These are phyloP conservation scores for Heterotis niloticus DNA, from an alignment of 2,113 vertebrate species.

Conservation along the genomic window DNA sequence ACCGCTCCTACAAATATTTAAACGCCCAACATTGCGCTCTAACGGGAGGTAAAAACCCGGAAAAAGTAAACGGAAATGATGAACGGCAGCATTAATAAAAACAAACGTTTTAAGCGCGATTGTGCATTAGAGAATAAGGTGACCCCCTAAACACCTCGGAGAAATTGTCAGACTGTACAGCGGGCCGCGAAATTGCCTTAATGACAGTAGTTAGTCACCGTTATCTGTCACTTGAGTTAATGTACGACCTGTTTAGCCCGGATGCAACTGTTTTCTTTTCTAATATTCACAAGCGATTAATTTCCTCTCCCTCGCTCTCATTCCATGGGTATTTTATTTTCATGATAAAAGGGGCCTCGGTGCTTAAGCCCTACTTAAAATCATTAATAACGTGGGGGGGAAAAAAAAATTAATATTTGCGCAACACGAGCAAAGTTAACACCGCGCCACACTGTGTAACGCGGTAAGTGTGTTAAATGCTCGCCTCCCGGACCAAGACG, in stretches of 20 bases:
- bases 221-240: slow-evolving; percentile 1
- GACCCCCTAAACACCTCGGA: slow-evolving; percentile 17
- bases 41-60: not conserved
- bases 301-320: not conserved
- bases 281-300: slow-evolving; percentile 12
- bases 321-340: not conserved
- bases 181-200: not conserved
- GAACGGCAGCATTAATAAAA: slow-evolving; percentile 18
- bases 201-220: slow-evolving; percentile 14
- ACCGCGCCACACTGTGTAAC: not conserved
- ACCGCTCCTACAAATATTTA: slow-evolving; percentile 4
- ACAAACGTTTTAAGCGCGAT: slow-evolving; percentile 17
- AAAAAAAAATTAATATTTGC: slow-evolving; percentile 1
- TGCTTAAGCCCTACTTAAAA: not conserved
- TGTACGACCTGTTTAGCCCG: not conserved
- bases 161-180: not conserved
- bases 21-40: slow-evolving; percentile 2
- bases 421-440: not conserved
- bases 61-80: slow-evolving; percentile 12
- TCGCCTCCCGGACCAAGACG: not conserved
- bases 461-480: slow-evolving; percentile 5
- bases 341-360: not conserved
- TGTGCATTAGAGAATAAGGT: slow-evolving; percentile 2
- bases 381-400: not conserved
- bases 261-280: not conserved